Base-by-base conservation (phyloP, 2,113 vertebrate genomes). In the Hepsetus odoe region DNA sequence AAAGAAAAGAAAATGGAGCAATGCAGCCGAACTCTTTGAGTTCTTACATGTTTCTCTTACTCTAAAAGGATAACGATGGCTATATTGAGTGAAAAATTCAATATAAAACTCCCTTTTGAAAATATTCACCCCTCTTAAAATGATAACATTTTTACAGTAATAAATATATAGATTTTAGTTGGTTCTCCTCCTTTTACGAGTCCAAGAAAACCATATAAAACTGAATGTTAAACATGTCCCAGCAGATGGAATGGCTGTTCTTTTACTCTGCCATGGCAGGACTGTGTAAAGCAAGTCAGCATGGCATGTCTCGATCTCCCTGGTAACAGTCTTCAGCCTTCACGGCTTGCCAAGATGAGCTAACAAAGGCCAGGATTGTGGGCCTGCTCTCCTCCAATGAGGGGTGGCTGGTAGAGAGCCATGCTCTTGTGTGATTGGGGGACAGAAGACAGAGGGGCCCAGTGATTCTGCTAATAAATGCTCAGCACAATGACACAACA, bases 361-460 rank as follows among this genome's bases (percentile, higher is more conserved):
- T 88, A 90, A 94, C 91, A 94, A 93, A 93, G 91, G 82, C 79
- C 86, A 84, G 26, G 79, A 91, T 91, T 92, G 91, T 92, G 89
- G 85, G 82, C 86, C 84, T 74, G 85, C 83, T 87, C 90, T 91
- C 86, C 84, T 91, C 87, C 76, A 84, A 85, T 86, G 88, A 91
- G 88, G 85, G 67, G 88, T 79, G 85, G 38, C 87, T 85, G 89
- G 62, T 55, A 46, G 56, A 86, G 83, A 88, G 88, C 88, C 84
- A 87, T 82, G 84, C 75, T 91, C 90, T 93, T 92, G 40, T 91
- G 91, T 92, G 86, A 90, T 59, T 88, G 88, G 91, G 84, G 85
- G 88, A 83, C 59, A 86, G 75, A 82, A 88, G 91, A 89, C 90
- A 90, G 87, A 82, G 87, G 84, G 85, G 82, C 86, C 83, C 86